These are phyloP conservation scores for Imbricaverruca yamaguchii DNA, from an alignment of 2,888 invertebrate species.

Conservation along the genomic window DNA sequence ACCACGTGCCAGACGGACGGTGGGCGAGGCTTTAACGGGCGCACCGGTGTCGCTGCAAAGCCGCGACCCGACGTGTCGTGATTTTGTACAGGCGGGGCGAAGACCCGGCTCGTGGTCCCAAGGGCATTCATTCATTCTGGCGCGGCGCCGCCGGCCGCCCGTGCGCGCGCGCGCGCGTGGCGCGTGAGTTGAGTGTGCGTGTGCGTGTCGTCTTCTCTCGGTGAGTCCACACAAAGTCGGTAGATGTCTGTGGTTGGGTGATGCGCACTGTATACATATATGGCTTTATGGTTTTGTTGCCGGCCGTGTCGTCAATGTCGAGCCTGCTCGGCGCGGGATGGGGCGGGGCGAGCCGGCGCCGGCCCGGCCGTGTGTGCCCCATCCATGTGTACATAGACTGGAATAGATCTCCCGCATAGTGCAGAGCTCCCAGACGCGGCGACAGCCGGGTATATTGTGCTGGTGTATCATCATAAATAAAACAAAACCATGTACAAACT, in stretches of 20 bases:
- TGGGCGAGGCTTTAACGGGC: not conserved
- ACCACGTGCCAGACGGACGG: not conserved
- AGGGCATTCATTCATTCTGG: constrained; percentile 9
- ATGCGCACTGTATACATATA: constrained; percentile 18
- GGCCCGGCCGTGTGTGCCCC: not conserved
- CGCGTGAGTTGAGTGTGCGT: not conserved
- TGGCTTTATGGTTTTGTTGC: constrained; percentile 18
- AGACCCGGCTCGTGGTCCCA: not conserved
- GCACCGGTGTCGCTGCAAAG: not conserved
- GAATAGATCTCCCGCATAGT: not conserved
- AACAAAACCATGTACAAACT: constrained; percentile 10
- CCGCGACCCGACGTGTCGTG: not conserved
- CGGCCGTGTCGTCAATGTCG: not conserved
- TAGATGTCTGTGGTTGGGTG: not conserved
- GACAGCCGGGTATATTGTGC: not conserved
- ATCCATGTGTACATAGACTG: not conserved
- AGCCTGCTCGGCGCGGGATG: not conserved
- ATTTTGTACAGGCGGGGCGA: constrained; percentile 9
- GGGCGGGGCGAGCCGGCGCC: too few relatives aligned
- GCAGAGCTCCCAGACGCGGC: not conserved
- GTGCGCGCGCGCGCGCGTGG: not conserved
- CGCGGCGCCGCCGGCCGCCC: not conserved
- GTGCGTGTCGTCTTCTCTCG: constrained; percentile 16
- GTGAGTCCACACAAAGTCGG: constrained; percentile 1
- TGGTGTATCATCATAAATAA: constrained; percentile 20